A percentile compares a stretch with the other conserved stretches of the same genome.
Evolutionary conservation across 2,113 vertebrate species (phyloP).

Genomic region (Mionectes macconnelli): DNA sequence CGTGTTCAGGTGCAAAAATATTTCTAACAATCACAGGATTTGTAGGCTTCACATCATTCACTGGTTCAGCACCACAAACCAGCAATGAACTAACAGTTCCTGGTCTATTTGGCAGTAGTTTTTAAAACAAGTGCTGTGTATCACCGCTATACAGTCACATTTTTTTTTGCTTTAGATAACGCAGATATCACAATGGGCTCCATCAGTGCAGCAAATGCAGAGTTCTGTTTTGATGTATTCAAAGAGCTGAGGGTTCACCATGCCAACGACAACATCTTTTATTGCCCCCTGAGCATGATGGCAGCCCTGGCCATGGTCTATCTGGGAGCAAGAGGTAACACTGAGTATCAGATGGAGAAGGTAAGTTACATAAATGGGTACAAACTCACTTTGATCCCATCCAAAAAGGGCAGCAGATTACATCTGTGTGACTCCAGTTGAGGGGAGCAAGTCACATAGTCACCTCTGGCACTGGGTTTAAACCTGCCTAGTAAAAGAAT

Average conservation of each 20-base stretch:
- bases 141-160: background rate
- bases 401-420: background rate
- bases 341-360: conserved; percentile 82
- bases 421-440: background rate
- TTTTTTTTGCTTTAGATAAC: conserved; percentile 20
- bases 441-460: background rate
- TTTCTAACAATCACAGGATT: background rate
- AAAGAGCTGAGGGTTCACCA: conserved; percentile 71
- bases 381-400: background rate
- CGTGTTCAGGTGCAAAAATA: rapidly evolving
- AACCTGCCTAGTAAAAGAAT: background rate
- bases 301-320: conserved; percentile 82
- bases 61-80: background rate
- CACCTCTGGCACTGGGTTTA: background rate
- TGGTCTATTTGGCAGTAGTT: background rate
- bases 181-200: conserved; percentile 52
- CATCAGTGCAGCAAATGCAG: conserved; percentile 76
- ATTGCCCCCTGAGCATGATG: conserved; percentile 84
- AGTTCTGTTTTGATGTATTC: conserved; percentile 81
- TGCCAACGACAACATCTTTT: conserved; percentile 76
- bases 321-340: conserved; percentile 81
- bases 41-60: background rate
- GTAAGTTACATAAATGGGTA: conserved; percentile 58
- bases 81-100: background rate
- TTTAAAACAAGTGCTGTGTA: background rate